Conservation (phyloP, 2,888 invertebrate species). For the Cantharis nigra region DNA sequence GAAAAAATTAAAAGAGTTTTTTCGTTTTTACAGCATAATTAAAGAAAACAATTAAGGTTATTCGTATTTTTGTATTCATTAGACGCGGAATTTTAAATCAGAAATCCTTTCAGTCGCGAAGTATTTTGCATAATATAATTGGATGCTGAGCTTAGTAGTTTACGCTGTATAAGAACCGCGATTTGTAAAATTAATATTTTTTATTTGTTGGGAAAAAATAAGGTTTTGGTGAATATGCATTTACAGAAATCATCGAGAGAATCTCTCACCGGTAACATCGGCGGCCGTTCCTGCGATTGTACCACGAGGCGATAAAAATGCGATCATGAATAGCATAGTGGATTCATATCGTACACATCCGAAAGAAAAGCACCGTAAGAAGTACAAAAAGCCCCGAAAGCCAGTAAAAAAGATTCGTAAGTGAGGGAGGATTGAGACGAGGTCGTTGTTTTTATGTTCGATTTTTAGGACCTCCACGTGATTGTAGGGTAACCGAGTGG, state of each 20-base stretch:
- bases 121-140: constrained; percentile 8
- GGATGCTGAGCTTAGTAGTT: constrained; percentile 7
- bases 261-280: constrained; percentile 41
- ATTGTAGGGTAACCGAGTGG: constrained; percentile 87
- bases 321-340: constrained; percentile 73
- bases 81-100: constrained; percentile 3
- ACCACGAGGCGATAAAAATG: constrained; percentile 70
- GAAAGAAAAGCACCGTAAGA: constrained; percentile 53
- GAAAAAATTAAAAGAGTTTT: neutral
- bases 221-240: neutral
- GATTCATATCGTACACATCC: constrained; percentile 63
- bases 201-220: neutral
- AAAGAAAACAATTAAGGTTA: constrained; percentile 5
- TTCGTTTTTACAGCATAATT: constrained; percentile 2
- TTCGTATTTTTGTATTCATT: constrained; percentile 6
- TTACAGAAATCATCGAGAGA: constrained; percentile 45
- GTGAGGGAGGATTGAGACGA: constrained; percentile 34
- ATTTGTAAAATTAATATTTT: neutral
- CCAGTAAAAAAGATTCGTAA: constrained; percentile 55
- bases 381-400: constrained; percentile 54
- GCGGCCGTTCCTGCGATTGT: constrained; percentile 60
- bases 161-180: neutral
- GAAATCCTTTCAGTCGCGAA: neutral
- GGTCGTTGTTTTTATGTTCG: neutral
- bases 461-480: constrained; percentile 66